phyloP scores from a whole-genome alignment of 1,140 invertebrate species.

The Ridgeia piscesae region DNA sequence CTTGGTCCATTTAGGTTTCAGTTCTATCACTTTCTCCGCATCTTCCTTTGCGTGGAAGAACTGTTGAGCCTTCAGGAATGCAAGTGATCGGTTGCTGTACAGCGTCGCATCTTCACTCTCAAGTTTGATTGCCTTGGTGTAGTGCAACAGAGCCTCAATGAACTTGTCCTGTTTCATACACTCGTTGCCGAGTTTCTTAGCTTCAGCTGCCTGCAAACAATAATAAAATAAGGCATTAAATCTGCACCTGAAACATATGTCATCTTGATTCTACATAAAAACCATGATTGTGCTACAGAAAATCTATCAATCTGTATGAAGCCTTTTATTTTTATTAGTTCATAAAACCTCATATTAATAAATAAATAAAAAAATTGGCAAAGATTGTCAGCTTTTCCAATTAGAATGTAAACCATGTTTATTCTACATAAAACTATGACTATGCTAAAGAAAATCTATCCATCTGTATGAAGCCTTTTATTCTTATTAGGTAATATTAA shows the following conservation, averaged over 20 bases:
- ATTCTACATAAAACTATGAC: no score
- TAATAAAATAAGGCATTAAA: not conserved
- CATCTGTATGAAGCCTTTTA: no score
- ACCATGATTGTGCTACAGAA: no score
- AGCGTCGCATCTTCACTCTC: conserved; percentile 72
- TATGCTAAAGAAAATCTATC: no score
- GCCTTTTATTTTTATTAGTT: no score
- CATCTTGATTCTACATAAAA: no score
- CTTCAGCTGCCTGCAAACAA: conserved; percentile 56
- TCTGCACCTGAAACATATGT: not conserved
- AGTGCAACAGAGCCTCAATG: conserved; percentile 76
- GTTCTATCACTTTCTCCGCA: conserved; percentile 72
- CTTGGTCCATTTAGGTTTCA: conserved; percentile 80
- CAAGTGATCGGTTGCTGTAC: conserved; percentile 78
- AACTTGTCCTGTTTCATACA: conserved; percentile 74
- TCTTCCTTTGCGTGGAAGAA: conserved; percentile 77
- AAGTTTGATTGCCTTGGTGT: conserved; percentile 76
- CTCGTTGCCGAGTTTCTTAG: conserved; percentile 76
- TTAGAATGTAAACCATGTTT: no score
- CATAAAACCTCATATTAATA: no score
- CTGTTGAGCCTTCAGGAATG: conserved; percentile 76
- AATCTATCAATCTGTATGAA: no score
- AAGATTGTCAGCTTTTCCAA: no score
- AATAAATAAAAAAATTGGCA: no score
- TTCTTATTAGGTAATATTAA: no score